phyloP scores from a whole-genome alignment of 2,888 invertebrate genomes.

The Gymnoscelis rufifasciata region DNA sequence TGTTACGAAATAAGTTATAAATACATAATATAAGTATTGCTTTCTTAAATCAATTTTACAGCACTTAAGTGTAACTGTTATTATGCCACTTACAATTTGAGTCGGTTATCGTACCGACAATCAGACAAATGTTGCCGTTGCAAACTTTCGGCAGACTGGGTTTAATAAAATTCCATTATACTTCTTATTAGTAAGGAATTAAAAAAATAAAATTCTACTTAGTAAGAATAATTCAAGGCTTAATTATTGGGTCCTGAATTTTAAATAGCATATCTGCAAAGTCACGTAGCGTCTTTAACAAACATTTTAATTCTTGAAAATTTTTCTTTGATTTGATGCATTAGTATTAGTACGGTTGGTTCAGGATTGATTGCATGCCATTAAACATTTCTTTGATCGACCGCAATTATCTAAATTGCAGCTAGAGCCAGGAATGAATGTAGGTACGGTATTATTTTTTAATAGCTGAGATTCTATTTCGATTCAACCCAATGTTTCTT shows the following conservation, averaged over 20 bases:
- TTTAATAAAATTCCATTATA: no score
- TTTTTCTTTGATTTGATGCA: neutral
- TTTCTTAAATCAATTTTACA: neutral
- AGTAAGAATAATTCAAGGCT: no score
- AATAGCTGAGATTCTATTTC: conserved; percentile 12
- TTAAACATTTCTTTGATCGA: conserved; percentile 15
- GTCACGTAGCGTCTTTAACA: no score
- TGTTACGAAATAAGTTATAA: no score
- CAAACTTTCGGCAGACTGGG: no score
- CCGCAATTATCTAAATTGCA: conserved; percentile 13
- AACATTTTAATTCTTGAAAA: no score
- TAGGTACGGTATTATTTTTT: conserved; percentile 3
- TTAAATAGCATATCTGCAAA: no score
- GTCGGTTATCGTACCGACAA: neutral
- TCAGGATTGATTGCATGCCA: conserved; percentile 6
- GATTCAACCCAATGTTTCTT: neutral
- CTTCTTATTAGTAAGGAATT: no score
- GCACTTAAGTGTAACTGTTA: neutral
- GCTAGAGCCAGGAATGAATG: conserved; percentile 6
- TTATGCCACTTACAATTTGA: neutral
- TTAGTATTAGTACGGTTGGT: neutral
- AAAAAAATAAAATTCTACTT: no score
- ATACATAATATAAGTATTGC: no score
- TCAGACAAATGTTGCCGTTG: no score
- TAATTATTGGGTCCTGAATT: no score